A percentile compares a stretch with the other conserved stretches of the same genome.
These are phyloP conservation scores for Aramus guarauna DNA, from an alignment of 2,113 vertebrate species.

Conservation along the genomic window DNA sequence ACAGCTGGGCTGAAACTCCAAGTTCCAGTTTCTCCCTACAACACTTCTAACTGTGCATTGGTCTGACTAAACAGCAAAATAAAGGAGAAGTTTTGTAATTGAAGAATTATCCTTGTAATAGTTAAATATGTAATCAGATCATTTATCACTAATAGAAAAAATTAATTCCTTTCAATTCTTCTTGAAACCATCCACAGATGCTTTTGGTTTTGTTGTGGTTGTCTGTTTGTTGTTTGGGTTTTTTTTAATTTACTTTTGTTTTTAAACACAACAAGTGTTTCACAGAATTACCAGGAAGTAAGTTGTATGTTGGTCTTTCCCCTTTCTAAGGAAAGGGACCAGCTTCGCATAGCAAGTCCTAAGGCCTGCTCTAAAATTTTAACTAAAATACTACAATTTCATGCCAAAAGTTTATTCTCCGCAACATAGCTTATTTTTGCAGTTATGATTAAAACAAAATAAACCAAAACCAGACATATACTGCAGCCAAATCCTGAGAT, in stretches of 20 bases:
- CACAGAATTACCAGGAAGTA: neutral
- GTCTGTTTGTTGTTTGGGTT: neutral
- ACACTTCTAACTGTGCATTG: neutral
- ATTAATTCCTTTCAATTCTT: neutral
- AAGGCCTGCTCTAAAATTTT: neutral
- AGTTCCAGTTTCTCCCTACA: neutral
- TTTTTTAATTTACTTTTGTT: neutral
- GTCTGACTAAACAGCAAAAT: neutral
- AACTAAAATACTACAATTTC: neutral
- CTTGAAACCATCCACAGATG: neutral
- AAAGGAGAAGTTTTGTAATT: neutral
- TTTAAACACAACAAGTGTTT: neutral
- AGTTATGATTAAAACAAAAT: neutral
- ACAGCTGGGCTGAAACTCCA: neutral
- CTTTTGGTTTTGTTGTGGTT: neutral
- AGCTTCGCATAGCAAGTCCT: neutral
- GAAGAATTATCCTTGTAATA: neutral
- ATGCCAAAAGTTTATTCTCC: neutral
- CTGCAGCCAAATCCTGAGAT: neutral
- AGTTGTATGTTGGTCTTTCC: neutral
- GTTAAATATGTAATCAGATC: neutral
- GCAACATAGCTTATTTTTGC: neutral
- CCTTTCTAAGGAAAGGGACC: neutral
- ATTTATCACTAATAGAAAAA: neutral
- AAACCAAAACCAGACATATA: neutral